Evolutionary conservation across 1,140 invertebrate species (phyloP).

Genomic region (Ladona fulva): DNA sequence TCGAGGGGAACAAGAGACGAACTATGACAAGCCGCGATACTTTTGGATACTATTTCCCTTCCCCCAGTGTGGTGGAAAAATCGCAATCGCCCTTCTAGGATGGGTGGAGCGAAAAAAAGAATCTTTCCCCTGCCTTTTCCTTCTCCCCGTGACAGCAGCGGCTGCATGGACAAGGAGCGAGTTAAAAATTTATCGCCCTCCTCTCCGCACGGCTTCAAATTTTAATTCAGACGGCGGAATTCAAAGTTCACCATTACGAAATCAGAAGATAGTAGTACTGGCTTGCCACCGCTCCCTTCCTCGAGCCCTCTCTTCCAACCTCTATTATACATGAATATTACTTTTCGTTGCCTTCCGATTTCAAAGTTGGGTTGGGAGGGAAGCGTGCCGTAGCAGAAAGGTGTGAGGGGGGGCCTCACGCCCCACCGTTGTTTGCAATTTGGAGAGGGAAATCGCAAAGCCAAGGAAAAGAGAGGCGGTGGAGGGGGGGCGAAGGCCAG

Average conservation of each 20-base stretch:
- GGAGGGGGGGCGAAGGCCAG: background rate
- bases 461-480: background rate
- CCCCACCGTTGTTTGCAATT: background rate
- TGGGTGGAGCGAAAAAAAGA: background rate
- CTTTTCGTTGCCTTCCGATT: slow-evolving; percentile 8
- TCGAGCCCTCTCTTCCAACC: background rate
- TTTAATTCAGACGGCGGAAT: background rate
- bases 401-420: background rate
- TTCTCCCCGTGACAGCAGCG: background rate
- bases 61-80: background rate
- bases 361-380: background rate
- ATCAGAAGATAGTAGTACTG: background rate
- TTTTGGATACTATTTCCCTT: no score
- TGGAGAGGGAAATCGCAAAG: slow-evolving; percentile 3
- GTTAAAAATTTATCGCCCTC: slow-evolving; percentile 6
- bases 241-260: slow-evolving; percentile 9
- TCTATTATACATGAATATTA: slow-evolving; percentile 9
- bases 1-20: background rate
- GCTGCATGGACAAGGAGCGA: background rate
- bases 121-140: background rate
- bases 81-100: background rate
- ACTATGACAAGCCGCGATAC: no score
- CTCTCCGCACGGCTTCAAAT: background rate
- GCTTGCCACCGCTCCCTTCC: background rate
- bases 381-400: background rate